Percentiles rank a stretch among this genome's conserved stretches.
These are phyloP conservation scores for Montipora capitata DNA, from an alignment of 92 coral and sea anemone genomes.

Conservation along the genomic window DNA sequence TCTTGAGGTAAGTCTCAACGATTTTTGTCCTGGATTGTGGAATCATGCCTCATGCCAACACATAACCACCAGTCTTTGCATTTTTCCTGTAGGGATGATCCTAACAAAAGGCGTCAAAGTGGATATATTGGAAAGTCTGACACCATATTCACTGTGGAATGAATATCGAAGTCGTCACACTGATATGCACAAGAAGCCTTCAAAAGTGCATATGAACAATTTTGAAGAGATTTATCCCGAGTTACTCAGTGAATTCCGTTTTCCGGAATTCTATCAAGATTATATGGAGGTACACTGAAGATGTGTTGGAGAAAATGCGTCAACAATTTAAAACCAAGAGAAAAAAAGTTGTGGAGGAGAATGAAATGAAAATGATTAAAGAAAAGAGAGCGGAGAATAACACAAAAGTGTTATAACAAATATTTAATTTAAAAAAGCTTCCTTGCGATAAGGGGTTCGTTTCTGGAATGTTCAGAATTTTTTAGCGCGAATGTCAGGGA, in stretches of 20 bases:
- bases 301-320: neutral
- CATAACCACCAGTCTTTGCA: neutral
- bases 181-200: constrained; percentile 72
- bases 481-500: too few relatives aligned
- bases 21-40: too few relatives aligned
- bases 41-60: too few relatives aligned
- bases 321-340: too few relatives aligned
- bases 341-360: neutral
- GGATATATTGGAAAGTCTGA: constrained; percentile 66
- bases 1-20: too few relatives aligned
- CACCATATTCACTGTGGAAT: constrained; percentile 85
- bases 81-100: constrained; percentile 34
- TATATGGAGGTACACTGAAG: constrained; percentile 65
- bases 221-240: constrained; percentile 78
- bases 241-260: constrained; percentile 52
- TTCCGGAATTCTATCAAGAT: constrained; percentile 70
- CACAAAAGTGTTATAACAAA: neutral
- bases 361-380: neutral
- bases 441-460: too few relatives aligned
- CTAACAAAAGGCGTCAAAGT: constrained; percentile 81
- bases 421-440: too few relatives aligned
- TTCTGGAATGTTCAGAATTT: too few relatives aligned
- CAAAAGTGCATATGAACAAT: constrained; percentile 72
- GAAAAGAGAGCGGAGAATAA: neutral
- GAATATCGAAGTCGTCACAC: constrained; percentile 70